Percentiles rank a stretch among this genome's conserved stretches.
Conservation (phyloP, 1,140 invertebrate genomes). For the Hylaeus volcanicus region DNA sequence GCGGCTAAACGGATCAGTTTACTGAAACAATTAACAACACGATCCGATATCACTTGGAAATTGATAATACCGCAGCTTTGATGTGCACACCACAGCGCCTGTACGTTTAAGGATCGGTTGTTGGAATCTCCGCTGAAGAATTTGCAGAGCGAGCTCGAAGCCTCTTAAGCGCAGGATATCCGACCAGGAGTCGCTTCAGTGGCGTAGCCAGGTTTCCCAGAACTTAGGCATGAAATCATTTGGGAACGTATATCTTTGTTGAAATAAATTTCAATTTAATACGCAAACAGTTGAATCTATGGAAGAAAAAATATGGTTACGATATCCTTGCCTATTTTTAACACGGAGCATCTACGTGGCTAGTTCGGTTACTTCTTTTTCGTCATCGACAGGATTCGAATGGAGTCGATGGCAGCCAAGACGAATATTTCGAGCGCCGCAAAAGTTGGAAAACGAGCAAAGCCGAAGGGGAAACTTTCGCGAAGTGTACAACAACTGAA, state of each 20-base stretch:
- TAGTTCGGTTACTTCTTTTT: not conserved
- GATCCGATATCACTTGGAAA: constrained; percentile 13
- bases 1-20: constrained; percentile 23
- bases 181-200: not conserved
- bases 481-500: constrained; percentile 1
- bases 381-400: not conserved
- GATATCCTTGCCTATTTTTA: no score
- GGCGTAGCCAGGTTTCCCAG: not conserved
- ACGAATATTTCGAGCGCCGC: constrained; percentile 1
- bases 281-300: no score
- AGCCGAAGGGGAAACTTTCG: constrained; percentile 8
- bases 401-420: not conserved
- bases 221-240: no score
- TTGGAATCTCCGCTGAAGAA: not conserved
- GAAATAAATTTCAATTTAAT: no score
- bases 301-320: no score
- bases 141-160: not conserved
- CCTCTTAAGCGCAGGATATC: not conserved
- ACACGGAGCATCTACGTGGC: no score
- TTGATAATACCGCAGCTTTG: constrained; percentile 17
- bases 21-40: constrained; percentile 20
- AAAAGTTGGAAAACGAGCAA: constrained; percentile 3
- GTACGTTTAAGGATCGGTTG: not conserved
- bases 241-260: no score
- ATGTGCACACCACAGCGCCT: no score